These are phyloP conservation scores for Gopherus flavomarginatus DNA, from an alignment of 2,113 vertebrate genomes.

Conservation along the genomic window DNA sequence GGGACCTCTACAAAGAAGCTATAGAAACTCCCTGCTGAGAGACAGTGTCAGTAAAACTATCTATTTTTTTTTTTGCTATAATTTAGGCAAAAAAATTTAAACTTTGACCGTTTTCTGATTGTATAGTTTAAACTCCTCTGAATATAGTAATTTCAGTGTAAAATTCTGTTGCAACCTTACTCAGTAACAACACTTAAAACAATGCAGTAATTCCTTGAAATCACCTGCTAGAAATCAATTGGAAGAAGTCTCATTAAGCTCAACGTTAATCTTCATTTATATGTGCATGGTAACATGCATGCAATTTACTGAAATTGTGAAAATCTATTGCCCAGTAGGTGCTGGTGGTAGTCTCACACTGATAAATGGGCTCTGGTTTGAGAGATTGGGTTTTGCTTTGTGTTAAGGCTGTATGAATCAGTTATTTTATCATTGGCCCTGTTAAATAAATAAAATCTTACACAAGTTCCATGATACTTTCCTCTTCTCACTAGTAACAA, in stretches of 20 bases:
- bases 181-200: not conserved
- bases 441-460: not conserved
- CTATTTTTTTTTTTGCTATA: too few relatives aligned
- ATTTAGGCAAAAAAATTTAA: not conserved
- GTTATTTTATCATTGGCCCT: not conserved
- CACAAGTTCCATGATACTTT: not conserved
- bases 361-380: not conserved
- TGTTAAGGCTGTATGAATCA: not conserved
- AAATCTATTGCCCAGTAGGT: not conserved
- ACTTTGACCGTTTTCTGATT: not conserved
- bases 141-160: not conserved
- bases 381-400: not conserved
- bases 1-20: not conserved
- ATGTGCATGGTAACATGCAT: not conserved
- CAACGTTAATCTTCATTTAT: not conserved
- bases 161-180: not conserved
- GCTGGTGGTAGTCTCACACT: not conserved
- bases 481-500: not conserved
- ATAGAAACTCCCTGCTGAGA: not conserved
- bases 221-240: not conserved
- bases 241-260: not conserved
- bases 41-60: not conserved
- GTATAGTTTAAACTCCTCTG: not conserved
- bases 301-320: not conserved
- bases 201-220: not conserved